Evolutionary conservation across 2,113 vertebrate genomes (phyloP).

Genomic region (Brachionichthys hirsutus): DNA sequence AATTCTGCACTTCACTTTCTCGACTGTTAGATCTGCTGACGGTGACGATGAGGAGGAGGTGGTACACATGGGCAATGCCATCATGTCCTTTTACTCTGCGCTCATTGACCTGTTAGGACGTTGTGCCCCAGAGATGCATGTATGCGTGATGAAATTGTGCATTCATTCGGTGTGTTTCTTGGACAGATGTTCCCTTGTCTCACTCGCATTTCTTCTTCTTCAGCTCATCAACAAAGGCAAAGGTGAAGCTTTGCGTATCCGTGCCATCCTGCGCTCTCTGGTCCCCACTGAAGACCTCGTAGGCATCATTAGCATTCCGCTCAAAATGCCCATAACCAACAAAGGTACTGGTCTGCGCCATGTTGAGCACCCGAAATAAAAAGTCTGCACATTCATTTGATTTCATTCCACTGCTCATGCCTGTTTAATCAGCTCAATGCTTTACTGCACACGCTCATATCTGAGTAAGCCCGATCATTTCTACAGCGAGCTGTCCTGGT

Average conservation of each 20-base stretch:
- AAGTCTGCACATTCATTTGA: conserved; percentile 36
- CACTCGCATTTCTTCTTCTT: not conserved
- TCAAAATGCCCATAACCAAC: conserved; percentile 90
- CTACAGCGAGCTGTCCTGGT: conserved; percentile 49
- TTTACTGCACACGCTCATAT: conserved; percentile 51
- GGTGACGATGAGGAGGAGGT: conserved; percentile 88
- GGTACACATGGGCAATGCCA: conserved; percentile 97
- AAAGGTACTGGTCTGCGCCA: conserved; percentile 78
- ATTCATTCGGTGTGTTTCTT: not conserved
- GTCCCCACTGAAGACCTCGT: conserved; percentile 96
- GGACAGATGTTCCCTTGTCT: not conserved
- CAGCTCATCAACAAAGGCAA: conserved; percentile 98
- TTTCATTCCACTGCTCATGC: conserved; percentile 54
- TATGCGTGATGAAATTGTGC: conserved; percentile 53
- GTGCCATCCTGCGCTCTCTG: conserved; percentile 96
- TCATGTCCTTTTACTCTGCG: conserved; percentile 98
- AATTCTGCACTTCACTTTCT: conserved; percentile 5
- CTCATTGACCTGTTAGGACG: conserved; percentile 97
- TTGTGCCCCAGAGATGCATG: conserved; percentile 97
- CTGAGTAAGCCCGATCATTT: conserved; percentile 59
- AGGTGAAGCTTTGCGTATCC: conserved; percentile 96
- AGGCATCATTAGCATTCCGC: conserved; percentile 95
- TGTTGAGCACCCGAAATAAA: not conserved
- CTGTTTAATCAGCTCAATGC: conserved; percentile 65
- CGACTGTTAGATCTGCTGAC: conserved; percentile 77